Base-by-base conservation (phyloP, 2,797 vertebrate species). In the Sardinella longiceps region DNA sequence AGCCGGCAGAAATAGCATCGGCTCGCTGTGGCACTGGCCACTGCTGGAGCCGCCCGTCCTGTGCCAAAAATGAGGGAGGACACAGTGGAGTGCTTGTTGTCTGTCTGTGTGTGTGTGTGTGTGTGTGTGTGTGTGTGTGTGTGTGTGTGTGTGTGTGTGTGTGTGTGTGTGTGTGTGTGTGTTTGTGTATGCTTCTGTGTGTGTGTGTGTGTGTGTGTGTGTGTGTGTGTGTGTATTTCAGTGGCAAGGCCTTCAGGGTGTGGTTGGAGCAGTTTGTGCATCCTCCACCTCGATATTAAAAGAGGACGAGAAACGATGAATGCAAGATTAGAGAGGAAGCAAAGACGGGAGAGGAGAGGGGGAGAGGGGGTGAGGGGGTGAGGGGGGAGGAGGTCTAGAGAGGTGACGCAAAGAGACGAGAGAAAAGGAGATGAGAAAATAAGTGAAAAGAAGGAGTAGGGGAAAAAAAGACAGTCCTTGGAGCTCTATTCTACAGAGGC, bases 1-100 rank as follows among this genome's bases (percentile, higher is more conserved):
- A 77, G 70, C 33, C 37, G 18, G 37, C 70, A 77, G 70, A 77
- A 77, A 77, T 77, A 77, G 70, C 70, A 77, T 37, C 70, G 28
- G 30, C 63, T 33, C 7, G 30, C 63, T 14, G 25, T 60, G 63
- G 15, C 51, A 53, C 51, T 70, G 66, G 66, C 30, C 66, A 37
- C 66, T 70, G 66, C 66, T 70, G 66, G 33, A 33, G 15, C 12
- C 66, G 30, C 66, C 12, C 58, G 3, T 9, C 46, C 51, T 6
- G 28, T 70, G 66, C 66, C 66, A 70, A 70, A 33, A 70, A 5
- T 5, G 5, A 30, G 33, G 51, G 51, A 23, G 20, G 51, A 77
- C 70, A 77, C 33, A 77, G 70, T 23, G 70, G 33, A 33, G 4
- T 39, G 37, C 33, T 77, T 77, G 70, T 77, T 77, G 33, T 77